Conservation (phyloP, 2,888 invertebrate species). For the Calameuta idolon region DNA sequence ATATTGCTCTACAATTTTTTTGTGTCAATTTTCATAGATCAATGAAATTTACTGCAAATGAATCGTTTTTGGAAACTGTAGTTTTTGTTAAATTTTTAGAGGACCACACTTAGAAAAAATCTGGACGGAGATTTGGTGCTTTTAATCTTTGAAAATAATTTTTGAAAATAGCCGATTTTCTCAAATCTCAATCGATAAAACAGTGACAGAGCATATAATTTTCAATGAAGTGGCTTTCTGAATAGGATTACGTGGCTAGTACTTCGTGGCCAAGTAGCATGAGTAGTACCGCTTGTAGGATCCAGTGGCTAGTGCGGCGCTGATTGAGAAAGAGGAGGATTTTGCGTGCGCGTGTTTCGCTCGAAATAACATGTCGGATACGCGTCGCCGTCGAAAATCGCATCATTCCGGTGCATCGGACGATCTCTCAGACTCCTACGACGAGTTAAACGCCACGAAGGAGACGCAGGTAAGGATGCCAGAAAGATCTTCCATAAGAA, state of each 20-base stretch:
- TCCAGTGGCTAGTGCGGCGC: neutral
- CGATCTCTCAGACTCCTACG: conserved; percentile 61
- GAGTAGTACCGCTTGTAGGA: neutral
- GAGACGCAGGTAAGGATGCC: conserved; percentile 57
- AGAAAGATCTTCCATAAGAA: neutral
- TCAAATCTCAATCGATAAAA: neutral
- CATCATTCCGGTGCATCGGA: conserved; percentile 60
- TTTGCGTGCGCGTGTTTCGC: conserved; percentile 16
- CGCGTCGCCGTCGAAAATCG: conserved; percentile 59
- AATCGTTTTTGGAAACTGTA: too few species aligned
- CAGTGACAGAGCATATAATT: neutral
- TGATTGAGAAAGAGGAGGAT: neutral
- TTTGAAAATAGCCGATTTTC: neutral
- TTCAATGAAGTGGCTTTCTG: neutral
- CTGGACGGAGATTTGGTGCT: too few species aligned
- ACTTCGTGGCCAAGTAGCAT: neutral
- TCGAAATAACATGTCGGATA: conserved; percentile 55
- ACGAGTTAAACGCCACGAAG: conserved; percentile 59
- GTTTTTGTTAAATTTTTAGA: too few species aligned
- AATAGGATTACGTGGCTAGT: neutral
- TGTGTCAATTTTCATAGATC: too few species aligned
- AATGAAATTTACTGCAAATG: too few species aligned
- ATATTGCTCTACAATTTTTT: too few species aligned
- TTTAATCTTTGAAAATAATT: too few species aligned
- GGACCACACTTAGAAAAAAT: too few species aligned